Evolutionary conservation across 2,797 vertebrate species (phyloP).

Genomic region (Remorina albescens): DNA sequence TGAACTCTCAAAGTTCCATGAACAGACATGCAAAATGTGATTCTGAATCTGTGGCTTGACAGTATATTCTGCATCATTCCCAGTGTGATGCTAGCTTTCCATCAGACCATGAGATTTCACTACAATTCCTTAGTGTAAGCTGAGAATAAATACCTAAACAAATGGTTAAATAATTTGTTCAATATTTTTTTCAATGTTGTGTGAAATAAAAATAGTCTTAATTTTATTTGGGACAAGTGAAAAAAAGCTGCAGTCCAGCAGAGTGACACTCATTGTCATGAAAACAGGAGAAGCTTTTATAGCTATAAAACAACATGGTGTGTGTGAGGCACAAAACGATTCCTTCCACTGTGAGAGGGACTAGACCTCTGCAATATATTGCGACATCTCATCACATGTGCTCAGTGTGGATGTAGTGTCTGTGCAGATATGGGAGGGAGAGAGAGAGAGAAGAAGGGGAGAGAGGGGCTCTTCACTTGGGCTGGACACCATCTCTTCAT

Average conservation of each 20-base stretch:
- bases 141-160: slow-evolving; percentile 5
- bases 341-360: slow-evolving; percentile 40
- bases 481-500: slow-evolving; percentile 1
- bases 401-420: slow-evolving; percentile 14
- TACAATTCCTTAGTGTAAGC: slow-evolving; percentile 3
- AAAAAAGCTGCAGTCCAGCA: slow-evolving; percentile 19
- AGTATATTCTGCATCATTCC: not conserved
- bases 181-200: not conserved
- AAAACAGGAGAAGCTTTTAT: slow-evolving; percentile 22
- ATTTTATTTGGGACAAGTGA: slow-evolving; percentile 33
- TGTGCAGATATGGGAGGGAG: slow-evolving; percentile 12
- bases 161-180: not conserved
- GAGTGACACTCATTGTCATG: slow-evolving; percentile 50
- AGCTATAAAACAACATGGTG: slow-evolving; percentile 41
- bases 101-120: not conserved
- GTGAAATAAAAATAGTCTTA: slow-evolving; percentile 41
- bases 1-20: slow-evolving; percentile 1
- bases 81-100: slow-evolving; percentile 1
- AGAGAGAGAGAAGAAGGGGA: slow-evolving; percentile 11
- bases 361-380: slow-evolving; percentile 39
- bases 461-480: too few species aligned
- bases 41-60: not conserved
- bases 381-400: slow-evolving; percentile 42
- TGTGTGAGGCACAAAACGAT: slow-evolving; percentile 12
- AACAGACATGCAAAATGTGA: slow-evolving; percentile 7